Conservation (phyloP, 2,113 vertebrate genomes). For the Athene cunicularia region DNA sequence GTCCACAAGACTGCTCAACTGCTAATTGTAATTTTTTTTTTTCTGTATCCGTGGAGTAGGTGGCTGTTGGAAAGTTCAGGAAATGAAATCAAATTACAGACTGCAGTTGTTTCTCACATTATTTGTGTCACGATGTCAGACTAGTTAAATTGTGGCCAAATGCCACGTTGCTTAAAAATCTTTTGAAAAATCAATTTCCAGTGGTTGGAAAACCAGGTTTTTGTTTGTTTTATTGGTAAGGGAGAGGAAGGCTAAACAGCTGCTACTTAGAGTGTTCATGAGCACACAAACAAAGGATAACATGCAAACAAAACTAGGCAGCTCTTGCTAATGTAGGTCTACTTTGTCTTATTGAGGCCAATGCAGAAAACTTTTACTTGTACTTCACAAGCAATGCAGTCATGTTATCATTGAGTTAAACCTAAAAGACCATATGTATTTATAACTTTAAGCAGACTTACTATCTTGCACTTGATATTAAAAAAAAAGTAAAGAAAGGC, state of each 20-base stretch:
- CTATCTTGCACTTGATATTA: not conserved
- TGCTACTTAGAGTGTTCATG: not conserved
- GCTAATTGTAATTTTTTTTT: not conserved
- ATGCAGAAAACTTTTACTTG: not conserved
- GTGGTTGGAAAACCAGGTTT: not conserved
- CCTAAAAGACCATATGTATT: accelerated
- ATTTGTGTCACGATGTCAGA: not conserved
- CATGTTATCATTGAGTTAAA: not conserved
- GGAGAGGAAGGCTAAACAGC: not conserved
- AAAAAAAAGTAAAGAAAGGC: not conserved
- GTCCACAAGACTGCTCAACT: not conserved
- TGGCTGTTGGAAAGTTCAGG: not conserved
- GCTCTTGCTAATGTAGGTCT: not conserved
- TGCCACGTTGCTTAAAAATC: not conserved
- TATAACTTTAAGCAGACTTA: not conserved
- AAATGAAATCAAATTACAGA: not conserved
- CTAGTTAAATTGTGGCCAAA: not conserved
- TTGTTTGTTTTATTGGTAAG: not conserved
- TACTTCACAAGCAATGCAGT: not conserved
- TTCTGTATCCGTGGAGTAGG: accelerated
- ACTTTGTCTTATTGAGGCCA: accelerated
- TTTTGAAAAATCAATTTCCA: not conserved
- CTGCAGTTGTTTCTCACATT: not conserved
- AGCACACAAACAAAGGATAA: not conserved
- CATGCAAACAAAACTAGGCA: not conserved